Evolutionary conservation across 2,888 invertebrate species (phyloP).

Genomic region (Agapostemon virescens): DNA sequence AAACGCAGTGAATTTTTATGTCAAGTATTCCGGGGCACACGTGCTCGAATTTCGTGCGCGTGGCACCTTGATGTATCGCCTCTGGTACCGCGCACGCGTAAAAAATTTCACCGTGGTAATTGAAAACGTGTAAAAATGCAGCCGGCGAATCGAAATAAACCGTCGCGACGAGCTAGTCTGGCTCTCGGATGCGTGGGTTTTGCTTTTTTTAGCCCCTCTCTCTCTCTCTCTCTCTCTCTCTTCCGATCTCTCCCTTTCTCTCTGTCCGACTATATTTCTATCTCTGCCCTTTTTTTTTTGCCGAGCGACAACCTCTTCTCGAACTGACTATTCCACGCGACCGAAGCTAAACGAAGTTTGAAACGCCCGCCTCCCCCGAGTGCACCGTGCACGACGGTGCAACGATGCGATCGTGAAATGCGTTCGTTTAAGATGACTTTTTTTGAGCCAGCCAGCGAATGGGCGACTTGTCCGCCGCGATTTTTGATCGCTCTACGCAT

Average conservation of each 20-base stretch:
- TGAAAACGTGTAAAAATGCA: conserved; percentile 52
- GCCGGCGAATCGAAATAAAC: conserved; percentile 18
- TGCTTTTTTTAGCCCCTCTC: background rate
- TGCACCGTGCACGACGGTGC: background rate
- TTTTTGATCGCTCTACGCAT: background rate
- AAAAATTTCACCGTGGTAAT: conserved; percentile 51
- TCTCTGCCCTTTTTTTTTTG: background rate
- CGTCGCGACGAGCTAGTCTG: conserved; percentile 8
- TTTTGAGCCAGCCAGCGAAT: background rate
- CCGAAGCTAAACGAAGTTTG: conserved; percentile 21
- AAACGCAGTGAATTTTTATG: conserved; percentile 54
- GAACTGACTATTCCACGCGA: background rate
- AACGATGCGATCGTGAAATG: conserved; percentile 10
- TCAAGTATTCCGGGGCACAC: conserved; percentile 50
- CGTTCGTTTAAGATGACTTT: background rate
- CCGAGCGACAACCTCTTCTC: conserved; percentile 9
- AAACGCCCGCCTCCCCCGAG: background rate
- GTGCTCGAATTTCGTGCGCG: conserved; percentile 55
- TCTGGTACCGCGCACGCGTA: conserved; percentile 10
- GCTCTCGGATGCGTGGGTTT: background rate
- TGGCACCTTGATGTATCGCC: conserved; percentile 56
- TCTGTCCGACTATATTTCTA: background rate
- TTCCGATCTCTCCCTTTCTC: background rate
- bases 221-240: background rate
- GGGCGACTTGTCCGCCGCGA: background rate